Evolutionary conservation across 92 coral and sea anemone species (phyloP).

Genomic region (Epizoanthus illoricatus): DNA sequence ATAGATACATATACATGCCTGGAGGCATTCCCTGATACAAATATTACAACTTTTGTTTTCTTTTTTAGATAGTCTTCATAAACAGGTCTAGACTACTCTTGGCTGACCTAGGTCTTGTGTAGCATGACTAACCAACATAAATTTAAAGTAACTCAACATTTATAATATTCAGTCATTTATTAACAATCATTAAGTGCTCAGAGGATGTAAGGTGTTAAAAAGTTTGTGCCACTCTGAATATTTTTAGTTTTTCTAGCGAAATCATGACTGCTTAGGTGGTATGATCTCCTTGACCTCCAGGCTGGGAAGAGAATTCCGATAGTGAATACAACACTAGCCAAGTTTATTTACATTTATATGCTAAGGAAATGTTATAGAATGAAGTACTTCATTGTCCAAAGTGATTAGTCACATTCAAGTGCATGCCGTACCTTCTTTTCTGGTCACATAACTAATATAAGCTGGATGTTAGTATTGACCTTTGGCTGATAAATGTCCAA

Average conservation of each 20-base stretch:
- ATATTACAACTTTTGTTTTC: background rate
- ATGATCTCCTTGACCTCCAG: background rate
- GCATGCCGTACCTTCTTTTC: no score
- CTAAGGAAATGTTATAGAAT: background rate
- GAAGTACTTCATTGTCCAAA: no score
- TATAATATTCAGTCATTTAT: background rate
- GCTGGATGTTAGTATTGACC: no score
- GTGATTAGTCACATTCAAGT: no score
- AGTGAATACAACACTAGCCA: background rate
- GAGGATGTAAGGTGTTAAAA: conserved; percentile 6
- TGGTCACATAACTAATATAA: no score
- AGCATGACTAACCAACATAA: background rate
- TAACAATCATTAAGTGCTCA: background rate
- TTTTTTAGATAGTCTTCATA: background rate
- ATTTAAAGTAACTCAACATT: background rate
- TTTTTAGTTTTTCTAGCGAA: background rate
- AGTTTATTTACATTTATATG: background rate
- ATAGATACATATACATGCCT: background rate
- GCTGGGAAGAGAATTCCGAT: background rate
- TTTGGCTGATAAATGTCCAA: no score
- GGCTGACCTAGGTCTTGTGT: conserved; percentile 19
- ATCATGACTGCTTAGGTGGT: background rate
- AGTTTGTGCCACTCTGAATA: conserved; percentile 18
- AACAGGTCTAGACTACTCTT: conserved; percentile 31
- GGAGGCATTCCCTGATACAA: background rate